phyloP scores from a whole-genome alignment of 1,140 invertebrate species.

The Diachasmimorpha longicaudata region DNA sequence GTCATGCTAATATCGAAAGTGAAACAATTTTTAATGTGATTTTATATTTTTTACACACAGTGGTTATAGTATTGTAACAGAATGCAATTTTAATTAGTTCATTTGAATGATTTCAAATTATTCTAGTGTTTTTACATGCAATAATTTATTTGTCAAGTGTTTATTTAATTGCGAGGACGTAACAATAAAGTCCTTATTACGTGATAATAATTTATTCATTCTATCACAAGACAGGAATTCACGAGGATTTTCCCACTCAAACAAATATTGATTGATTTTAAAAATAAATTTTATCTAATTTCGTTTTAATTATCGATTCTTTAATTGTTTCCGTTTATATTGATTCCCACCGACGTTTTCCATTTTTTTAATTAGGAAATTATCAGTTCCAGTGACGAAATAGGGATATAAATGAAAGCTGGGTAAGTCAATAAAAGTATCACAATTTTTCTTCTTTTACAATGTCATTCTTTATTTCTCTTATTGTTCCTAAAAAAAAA shows the following conservation, averaged over 20 bases:
- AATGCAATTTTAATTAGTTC: slow-evolving; percentile 22
- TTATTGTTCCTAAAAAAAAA: background rate
- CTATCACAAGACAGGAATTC: no score
- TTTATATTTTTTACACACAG: slow-evolving; percentile 43
- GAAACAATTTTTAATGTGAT: slow-evolving; percentile 34
- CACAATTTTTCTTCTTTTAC: background rate
- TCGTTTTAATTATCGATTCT: no score
- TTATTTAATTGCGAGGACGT: background rate
- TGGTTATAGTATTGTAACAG: background rate
- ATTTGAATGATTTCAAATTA: slow-evolving; percentile 24
- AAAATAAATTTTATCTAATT: no score
- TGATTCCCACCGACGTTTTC: no score
- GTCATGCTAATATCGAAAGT: slow-evolving; percentile 30
- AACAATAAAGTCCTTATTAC: slow-evolving; percentile 4
- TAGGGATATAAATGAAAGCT: no score
- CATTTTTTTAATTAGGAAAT: no score
- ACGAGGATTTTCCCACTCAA: background rate
- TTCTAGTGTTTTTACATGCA: background rate
- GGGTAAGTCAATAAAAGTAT: background rate
- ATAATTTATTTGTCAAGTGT: slow-evolving; percentile 3
- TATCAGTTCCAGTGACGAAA: no score
- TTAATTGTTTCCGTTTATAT: no score
- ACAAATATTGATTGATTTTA: no score
- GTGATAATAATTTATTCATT: no score
- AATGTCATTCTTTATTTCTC: background rate